Evolutionary conservation across 2,113 vertebrate species (phyloP).

Genomic region (Scomber scombrus): DNA sequence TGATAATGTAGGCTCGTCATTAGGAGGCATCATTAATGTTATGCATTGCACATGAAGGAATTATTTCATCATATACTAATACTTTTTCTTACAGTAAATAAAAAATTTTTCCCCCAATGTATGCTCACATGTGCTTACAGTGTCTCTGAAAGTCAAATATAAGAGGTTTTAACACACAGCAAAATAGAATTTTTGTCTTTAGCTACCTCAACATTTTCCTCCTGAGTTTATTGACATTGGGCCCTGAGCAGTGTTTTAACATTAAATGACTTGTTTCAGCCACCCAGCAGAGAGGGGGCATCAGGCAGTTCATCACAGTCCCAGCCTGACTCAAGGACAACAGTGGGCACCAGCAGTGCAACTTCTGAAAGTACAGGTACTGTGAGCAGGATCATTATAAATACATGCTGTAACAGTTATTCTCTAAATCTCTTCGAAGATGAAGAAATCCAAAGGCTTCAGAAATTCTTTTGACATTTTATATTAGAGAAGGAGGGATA

Average conservation of each 20-base stretch:
- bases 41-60: not conserved
- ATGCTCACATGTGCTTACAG: not conserved
- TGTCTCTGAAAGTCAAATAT: not conserved
- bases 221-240: not conserved
- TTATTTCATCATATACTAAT: not conserved
- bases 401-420: not conserved
- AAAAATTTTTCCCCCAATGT: not conserved
- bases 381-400: not conserved
- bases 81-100: not conserved
- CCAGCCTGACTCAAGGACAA: slow-evolving; percentile 56
- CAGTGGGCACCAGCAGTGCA: slow-evolving; percentile 22
- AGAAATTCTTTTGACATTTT: too few species aligned
- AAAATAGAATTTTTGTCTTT: too few species aligned
- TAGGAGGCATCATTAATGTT: not conserved
- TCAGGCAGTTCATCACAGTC: slow-evolving; percentile 58
- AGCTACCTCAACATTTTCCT: not conserved
- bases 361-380: slow-evolving; percentile 62
- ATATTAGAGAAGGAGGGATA: not conserved
- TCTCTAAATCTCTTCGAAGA: not conserved
- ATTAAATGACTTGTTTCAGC: slow-evolving; percentile 41
- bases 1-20: not conserved
- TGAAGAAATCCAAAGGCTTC: not conserved
- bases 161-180: too few species aligned
- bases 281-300: slow-evolving; percentile 63
- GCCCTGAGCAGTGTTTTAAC: slow-evolving; percentile 3